Conservation (phyloP, 2,797 vertebrate genomes). For the Epinephelus coioides region DNA sequence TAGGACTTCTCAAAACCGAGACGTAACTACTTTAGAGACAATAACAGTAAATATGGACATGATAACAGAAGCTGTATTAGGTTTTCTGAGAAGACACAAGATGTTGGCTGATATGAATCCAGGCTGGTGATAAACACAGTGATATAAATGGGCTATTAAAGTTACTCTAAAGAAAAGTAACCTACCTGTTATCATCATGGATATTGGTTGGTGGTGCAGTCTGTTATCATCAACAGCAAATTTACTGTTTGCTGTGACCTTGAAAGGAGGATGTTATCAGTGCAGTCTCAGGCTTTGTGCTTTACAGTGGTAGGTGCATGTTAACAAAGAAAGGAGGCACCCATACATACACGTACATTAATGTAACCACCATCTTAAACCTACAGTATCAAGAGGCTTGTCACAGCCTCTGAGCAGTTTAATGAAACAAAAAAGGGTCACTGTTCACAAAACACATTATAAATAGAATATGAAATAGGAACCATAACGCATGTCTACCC, state of each 20-base stretch:
- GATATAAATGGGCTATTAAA: background rate
- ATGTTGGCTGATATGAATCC: slow-evolving; percentile 27
- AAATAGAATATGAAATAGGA: background rate
- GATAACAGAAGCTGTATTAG: slow-evolving; percentile 18
- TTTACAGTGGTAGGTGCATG: background rate
- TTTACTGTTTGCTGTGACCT: slow-evolving; percentile 40
- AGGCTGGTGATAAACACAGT: slow-evolving; percentile 11
- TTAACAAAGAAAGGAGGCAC: background rate
- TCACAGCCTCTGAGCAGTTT: background rate
- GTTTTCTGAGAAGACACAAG: slow-evolving; percentile 15
- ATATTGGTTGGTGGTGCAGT: background rate
- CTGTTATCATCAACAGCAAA: slow-evolving; percentile 36
- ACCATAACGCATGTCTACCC: background rate
- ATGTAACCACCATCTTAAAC: background rate
- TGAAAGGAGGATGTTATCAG: slow-evolving; percentile 44
- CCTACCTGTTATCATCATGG: slow-evolving; percentile 24
- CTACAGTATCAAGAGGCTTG: background rate
- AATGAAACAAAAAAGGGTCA: background rate
- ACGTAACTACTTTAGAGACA: background rate
- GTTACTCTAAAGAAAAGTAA: slow-evolving; percentile 9
- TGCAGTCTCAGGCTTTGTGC: background rate
- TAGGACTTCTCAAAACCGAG: background rate
- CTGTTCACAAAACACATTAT: background rate
- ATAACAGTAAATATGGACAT: slow-evolving; percentile 15
- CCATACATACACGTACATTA: background rate